Evolutionary conservation across 2,888 invertebrate species (phyloP), one percentile per base, ranked within the genome.

Genomic region (Terebella lapidaria): DNA sequence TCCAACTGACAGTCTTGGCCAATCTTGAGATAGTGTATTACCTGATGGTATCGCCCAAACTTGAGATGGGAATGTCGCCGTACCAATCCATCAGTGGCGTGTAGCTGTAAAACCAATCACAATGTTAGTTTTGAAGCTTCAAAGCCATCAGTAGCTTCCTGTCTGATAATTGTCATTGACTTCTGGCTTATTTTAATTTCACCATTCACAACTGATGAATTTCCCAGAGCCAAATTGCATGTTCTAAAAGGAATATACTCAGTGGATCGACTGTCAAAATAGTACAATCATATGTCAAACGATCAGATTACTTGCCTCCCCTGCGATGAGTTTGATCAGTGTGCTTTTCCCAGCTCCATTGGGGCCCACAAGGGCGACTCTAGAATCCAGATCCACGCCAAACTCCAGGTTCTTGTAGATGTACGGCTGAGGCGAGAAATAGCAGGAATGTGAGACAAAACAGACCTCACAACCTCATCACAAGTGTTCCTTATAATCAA

Each of bases 301-400:
- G n/a, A 35, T 35, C 10, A 35, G 10, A 35, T 15, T 15, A 15
- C 42, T 86, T 81, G 91, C 90, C 76, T 97, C 96, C 72, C 94
- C 94, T 73, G 92, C 94, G 0, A 99, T 85, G 64, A 99, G 84
- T 80, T 99, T 99, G 57, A 99, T 84, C 2, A 99, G 85, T 0
- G 99, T 99, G 71, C 95, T 94, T 82, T 99, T 99, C 70, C 99
- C 99, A 58, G 97, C 97, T 71, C 99, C 99, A 81, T 99, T 99
- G 2, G 97, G 97, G 0, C 85, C 97, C 0, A 99, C 97, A 54
- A 99, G 84, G 18, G 97, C 99, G 49, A 99, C 84, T 66, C 88
- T 85, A 0, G 97, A 96, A 79, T 99, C 99, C 67, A 99, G 85
- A 84, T 99, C 99, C 72, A 99, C 94, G 76, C 99, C 99, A 80